These are phyloP conservation scores for Tubulanus polymorphus DNA, from an alignment of 2,888 invertebrate genomes.

Conservation along the genomic window DNA sequence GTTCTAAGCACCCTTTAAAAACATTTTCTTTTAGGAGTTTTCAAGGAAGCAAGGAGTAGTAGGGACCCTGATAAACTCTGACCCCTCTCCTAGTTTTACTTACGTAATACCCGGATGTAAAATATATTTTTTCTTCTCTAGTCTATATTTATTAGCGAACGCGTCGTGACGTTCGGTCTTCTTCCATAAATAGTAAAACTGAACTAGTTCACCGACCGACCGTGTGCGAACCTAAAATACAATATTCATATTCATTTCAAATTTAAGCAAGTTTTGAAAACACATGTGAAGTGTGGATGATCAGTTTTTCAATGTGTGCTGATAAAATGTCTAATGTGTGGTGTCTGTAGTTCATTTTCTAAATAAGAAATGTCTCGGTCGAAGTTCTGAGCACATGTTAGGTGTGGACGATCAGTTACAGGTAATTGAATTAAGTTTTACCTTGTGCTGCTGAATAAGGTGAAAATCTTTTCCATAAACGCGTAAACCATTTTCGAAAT, in stretches of 20 bases:
- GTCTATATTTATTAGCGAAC: conserved; percentile 74
- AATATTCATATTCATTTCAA: not conserved
- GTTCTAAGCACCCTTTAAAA: too few relatives aligned
- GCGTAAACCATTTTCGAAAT: conserved; percentile 92
- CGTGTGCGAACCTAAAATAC: conserved; percentile 72
- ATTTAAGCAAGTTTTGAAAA: conserved; percentile 3
- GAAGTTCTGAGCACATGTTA: too few relatives aligned
- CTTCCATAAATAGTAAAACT: conserved; percentile 91
- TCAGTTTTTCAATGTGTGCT: too few relatives aligned
- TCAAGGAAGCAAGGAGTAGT: too few relatives aligned
- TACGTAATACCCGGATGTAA: conserved; percentile 85
- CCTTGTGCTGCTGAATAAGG: conserved; percentile 88
- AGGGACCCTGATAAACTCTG: too few relatives aligned
- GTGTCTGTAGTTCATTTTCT: too few relatives aligned
- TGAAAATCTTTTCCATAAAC: conserved; percentile 95
- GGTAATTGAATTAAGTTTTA: conserved; percentile 37
- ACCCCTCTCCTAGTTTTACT: too few relatives aligned
- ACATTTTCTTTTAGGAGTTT: too few relatives aligned
- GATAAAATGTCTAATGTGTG: too few relatives aligned
- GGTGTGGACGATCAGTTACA: not conserved
- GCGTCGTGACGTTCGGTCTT: conserved; percentile 95
- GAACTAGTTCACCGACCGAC: conserved; percentile 92
- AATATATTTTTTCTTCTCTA: conserved; percentile 89
- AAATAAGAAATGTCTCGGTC: too few relatives aligned
- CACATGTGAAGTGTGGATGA: too few relatives aligned